These are phyloP conservation scores for Hirtodrosophila cameraria DNA, from an alignment of 2,888 invertebrate species.

Conservation along the genomic window DNA sequence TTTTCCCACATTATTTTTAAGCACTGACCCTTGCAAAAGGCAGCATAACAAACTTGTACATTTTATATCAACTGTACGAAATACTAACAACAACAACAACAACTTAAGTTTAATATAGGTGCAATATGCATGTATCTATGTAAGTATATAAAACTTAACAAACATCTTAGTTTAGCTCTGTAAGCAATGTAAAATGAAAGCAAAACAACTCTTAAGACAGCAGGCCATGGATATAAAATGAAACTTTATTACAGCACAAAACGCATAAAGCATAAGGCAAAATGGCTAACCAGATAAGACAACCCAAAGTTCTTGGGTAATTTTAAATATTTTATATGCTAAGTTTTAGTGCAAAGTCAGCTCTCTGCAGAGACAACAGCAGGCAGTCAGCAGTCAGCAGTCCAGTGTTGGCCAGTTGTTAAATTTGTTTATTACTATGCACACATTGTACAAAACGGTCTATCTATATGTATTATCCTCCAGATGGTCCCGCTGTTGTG, in stretches of 20 bases:
- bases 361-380: slow-evolving; percentile 8
- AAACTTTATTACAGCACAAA: slow-evolving; percentile 67
- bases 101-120: slow-evolving; percentile 31
- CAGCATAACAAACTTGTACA: slow-evolving; percentile 6
- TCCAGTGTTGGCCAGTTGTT: slow-evolving; percentile 55
- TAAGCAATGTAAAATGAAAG: slow-evolving; percentile 47
- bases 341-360: slow-evolving; percentile 45
- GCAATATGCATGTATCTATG: slow-evolving; percentile 26
- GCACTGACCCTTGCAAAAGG: slow-evolving; percentile 7
- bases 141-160: slow-evolving; percentile 10
- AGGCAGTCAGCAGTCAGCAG: slow-evolving; percentile 8
- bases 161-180: slow-evolving; percentile 50
- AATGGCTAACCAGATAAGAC: slow-evolving; percentile 19
- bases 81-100: not conserved
- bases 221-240: slow-evolving; percentile 45
- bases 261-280: slow-evolving; percentile 24
- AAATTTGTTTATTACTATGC: slow-evolving; percentile 56
- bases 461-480: slow-evolving; percentile 72
- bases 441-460: slow-evolving; percentile 65
- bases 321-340: slow-evolving; percentile 55
- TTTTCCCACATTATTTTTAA: not conserved
- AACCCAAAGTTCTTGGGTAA: slow-evolving; percentile 13
- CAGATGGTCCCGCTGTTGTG: slow-evolving; percentile 97
- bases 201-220: slow-evolving; percentile 42
- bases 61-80: slow-evolving; percentile 15